Percentiles rank a stretch among this genome's conserved stretches.
Conservation (phyloP, 2,888 invertebrate species). For the Platycheirus albimanus region DNA sequence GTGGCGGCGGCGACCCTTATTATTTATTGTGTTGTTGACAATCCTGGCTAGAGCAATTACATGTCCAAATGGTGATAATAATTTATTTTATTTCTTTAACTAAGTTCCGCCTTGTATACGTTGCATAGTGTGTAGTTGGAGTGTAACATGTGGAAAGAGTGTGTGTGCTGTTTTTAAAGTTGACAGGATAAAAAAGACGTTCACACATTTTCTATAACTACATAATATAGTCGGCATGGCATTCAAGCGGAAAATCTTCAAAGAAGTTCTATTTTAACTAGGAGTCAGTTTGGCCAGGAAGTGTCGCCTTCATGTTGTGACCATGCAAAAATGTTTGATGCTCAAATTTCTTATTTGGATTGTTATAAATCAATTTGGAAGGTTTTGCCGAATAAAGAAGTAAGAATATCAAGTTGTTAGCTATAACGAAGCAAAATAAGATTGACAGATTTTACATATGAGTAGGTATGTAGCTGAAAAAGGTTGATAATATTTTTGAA, state of each 20-base stretch:
- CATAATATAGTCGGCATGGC: conserved; percentile 2
- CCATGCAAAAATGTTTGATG: conserved; percentile 56
- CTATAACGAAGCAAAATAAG: no score
- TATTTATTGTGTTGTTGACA: conserved; percentile 64
- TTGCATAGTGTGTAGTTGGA: conserved; percentile 19
- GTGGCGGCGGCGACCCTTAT: conserved; percentile 68
- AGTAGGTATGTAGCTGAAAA: no score
- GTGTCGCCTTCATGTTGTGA: conserved; percentile 61
- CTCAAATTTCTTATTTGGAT: conserved; percentile 39
- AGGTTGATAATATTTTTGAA: no score
- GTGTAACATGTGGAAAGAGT: conserved; percentile 65
- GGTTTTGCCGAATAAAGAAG: neutral
- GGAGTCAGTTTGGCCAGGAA: conserved; percentile 61
- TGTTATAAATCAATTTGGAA: conserved; percentile 29
- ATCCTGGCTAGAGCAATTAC: conserved; percentile 70
- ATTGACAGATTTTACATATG: no score
- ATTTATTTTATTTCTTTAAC: conserved; percentile 64
- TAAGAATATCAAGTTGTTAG: neutral
- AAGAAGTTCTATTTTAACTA: conserved; percentile 36
- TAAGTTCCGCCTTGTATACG: conserved; percentile 65
- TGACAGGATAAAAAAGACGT: conserved; percentile 50
- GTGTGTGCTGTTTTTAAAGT: conserved; percentile 68
- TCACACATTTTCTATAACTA: conserved; percentile 11
- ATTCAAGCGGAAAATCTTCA: conserved; percentile 69
- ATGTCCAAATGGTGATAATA: conserved; percentile 74